A percentile compares a stretch with the other conserved stretches of the same genome.
phyloP scores from a whole-genome alignment of 2,113 vertebrate genomes.

The Phrynosoma platyrhinos region DNA sequence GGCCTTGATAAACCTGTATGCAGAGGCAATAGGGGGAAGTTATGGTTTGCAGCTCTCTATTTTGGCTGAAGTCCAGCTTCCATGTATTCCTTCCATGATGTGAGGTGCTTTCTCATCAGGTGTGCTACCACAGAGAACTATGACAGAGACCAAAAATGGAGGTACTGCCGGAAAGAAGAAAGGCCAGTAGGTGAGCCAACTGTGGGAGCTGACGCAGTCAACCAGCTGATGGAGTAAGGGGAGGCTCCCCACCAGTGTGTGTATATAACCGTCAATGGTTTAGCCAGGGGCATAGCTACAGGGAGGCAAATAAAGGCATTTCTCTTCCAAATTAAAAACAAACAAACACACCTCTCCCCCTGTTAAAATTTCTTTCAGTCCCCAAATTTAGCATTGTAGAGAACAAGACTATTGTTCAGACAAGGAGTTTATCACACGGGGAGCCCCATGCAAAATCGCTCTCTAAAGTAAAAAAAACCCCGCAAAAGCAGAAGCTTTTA shows the following conservation, averaged over 20 bases:
- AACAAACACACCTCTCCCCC: no score
- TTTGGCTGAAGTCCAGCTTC: not conserved
- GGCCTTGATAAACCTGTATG: not conserved
- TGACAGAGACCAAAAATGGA: conserved; percentile 66
- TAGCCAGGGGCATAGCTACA: not conserved
- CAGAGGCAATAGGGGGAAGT: not conserved
- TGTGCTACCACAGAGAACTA: conserved; percentile 72
- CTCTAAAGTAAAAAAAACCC: no score
- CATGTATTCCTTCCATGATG: not conserved
- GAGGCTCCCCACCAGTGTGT: not conserved
- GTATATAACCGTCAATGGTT: not conserved
- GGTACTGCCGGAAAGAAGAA: conserved; percentile 50
- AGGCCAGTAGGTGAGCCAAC: conserved; percentile 59
- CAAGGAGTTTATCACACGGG: no score
- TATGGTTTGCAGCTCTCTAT: not conserved
- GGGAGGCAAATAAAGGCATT: no score
- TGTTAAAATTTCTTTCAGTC: no score
- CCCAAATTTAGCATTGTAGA: no score
- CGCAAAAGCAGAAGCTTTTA: no score
- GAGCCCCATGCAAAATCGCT: no score
- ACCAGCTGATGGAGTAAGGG: not conserved
- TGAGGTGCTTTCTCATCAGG: conserved; percentile 43
- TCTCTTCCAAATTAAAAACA: no score
- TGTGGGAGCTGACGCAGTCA: not conserved
- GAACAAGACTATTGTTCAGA: no score